phyloP scores from a whole-genome alignment of 2,113 vertebrate genomes.

The Alligator mississippiensis region DNA sequence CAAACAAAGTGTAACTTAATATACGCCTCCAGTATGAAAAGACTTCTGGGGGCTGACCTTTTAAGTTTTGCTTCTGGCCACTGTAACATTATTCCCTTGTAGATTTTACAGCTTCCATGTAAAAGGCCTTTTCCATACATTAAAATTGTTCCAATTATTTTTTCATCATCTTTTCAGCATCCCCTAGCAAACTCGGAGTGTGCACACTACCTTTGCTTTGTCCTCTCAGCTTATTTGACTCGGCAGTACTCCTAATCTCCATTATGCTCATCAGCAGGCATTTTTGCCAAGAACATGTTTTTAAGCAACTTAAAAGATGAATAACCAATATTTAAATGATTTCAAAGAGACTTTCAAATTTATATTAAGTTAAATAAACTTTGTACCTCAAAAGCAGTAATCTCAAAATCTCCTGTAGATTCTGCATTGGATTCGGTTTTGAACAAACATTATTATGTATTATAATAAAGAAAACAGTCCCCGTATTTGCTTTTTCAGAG shows the following conservation, averaged over 20 bases:
- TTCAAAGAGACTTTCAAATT: background rate
- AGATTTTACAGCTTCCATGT: background rate
- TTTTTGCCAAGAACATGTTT: background rate
- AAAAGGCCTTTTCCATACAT: background rate
- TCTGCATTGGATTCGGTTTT: background rate
- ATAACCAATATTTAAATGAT: background rate
- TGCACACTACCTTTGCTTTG: background rate
- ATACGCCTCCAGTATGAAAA: background rate
- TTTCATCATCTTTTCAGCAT: background rate
- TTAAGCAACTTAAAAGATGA: background rate
- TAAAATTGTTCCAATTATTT: background rate
- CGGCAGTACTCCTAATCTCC: background rate
- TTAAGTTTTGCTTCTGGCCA: background rate
- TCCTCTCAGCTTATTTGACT: background rate
- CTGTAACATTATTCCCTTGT: background rate
- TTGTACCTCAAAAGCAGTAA: slow-evolving; percentile 23
- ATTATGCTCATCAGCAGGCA: slow-evolving; percentile 6
- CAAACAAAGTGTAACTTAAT: background rate
- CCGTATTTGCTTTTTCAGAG: background rate
- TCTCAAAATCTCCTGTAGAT: background rate
- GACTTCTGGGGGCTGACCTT: background rate
- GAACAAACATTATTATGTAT: background rate
- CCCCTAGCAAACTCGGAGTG: background rate
- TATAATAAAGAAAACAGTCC: background rate
- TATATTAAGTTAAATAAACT: slow-evolving; percentile 19